Evolutionary conservation across 2,797 vertebrate genomes (phyloP).

Genomic region (Cygnus olor): DNA sequence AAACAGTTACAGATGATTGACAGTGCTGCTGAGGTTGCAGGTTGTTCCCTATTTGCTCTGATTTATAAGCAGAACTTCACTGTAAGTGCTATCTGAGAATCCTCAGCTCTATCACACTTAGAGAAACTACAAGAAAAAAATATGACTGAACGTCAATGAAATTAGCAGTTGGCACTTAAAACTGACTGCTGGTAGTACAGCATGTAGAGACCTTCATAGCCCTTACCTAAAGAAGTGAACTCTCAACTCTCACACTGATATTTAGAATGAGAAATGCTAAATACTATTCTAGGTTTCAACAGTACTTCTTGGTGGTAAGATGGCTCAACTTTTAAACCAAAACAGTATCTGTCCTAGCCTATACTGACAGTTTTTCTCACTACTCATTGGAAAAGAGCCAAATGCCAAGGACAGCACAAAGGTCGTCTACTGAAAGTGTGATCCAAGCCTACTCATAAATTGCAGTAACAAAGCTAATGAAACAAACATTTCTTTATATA

Average conservation of each 20-base stretch:
- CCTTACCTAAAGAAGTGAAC: neutral
- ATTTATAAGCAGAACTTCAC: neutral
- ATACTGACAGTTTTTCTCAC: neutral
- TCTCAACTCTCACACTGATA: neutral
- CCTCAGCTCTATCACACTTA: neutral
- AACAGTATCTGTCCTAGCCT: neutral
- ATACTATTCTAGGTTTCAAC: neutral
- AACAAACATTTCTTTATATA: neutral
- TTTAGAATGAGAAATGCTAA: neutral
- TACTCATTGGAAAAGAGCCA: neutral
- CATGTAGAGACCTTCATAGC: neutral
- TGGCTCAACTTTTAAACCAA: neutral
- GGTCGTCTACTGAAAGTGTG: neutral
- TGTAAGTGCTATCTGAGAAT: neutral
- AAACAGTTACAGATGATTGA: neutral
- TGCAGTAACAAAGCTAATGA: slow-evolving; percentile 7
- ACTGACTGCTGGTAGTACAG: neutral
- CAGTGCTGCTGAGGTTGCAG: neutral
- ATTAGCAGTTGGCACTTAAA: neutral
- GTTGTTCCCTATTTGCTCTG: neutral
- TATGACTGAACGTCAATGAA: neutral
- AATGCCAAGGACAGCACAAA: slow-evolving; percentile 12
- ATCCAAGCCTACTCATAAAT: neutral
- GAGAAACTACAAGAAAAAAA: neutral
- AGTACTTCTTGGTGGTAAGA: neutral